Conservation (phyloP, 1,140 invertebrate genomes). For the Schlechtendalia chinensis region DNA sequence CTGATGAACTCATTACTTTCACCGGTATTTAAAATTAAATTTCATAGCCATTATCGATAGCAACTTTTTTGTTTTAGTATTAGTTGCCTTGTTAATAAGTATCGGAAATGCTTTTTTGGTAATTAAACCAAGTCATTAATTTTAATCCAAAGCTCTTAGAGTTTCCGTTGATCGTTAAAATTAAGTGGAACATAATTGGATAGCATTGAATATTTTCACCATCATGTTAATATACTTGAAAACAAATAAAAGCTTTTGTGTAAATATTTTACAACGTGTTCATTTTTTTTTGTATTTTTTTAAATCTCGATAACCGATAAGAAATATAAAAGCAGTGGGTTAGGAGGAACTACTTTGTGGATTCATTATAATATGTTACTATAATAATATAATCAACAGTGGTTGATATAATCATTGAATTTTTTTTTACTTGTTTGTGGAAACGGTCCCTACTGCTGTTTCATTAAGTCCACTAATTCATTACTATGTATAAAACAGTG, state of each 20-base stretch:
- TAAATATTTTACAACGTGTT: background rate
- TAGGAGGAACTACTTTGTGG: background rate
- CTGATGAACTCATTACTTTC: too few relatives aligned
- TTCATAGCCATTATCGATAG: background rate
- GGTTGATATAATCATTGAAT: slow-evolving; percentile 22
- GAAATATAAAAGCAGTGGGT: too few relatives aligned
- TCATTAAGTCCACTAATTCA: slow-evolving; percentile 32
- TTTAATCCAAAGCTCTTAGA: background rate
- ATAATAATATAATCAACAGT: slow-evolving; percentile 33
- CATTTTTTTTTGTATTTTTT: background rate
- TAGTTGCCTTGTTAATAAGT: background rate
- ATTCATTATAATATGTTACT: slow-evolving; percentile 15
- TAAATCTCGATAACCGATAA: background rate
- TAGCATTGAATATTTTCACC: background rate
- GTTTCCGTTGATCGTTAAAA: background rate
- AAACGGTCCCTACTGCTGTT: background rate
- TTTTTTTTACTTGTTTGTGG: slow-evolving; percentile 25
- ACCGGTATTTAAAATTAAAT: background rate
- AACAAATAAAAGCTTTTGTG: background rate
- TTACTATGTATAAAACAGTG: background rate
- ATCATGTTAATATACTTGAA: background rate
- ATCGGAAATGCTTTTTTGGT: background rate
- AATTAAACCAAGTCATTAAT: background rate
- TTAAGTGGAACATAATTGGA: background rate
- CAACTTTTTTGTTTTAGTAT: background rate